phyloP scores from a whole-genome alignment of 2,113 vertebrate species.

The Silurus meridionalis region DNA sequence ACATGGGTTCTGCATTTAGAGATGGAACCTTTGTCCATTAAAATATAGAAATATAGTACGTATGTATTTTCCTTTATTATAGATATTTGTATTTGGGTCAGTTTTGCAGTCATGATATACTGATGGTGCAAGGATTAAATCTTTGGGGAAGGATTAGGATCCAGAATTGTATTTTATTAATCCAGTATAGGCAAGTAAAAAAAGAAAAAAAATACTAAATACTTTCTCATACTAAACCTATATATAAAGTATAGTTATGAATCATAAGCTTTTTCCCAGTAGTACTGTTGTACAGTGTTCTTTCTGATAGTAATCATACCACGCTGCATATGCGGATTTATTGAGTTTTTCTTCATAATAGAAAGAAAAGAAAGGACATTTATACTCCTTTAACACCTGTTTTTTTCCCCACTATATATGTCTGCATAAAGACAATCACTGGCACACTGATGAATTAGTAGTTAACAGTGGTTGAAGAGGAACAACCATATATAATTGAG shows the following conservation, averaged over 20 bases:
- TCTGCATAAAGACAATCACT: not conserved
- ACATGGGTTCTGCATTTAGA: not conserved
- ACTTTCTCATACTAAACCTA: not conserved
- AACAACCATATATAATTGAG: conserved; percentile 37
- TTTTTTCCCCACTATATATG: not conserved
- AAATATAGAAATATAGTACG: not conserved
- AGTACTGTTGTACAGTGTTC: not conserved
- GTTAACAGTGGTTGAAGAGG: not conserved
- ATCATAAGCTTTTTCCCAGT: not conserved
- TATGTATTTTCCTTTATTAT: not conserved
- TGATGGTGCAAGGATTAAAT: not conserved
- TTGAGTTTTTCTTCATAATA: not conserved
- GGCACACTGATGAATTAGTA: not conserved
- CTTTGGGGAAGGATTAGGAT: not conserved
- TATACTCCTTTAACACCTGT: not conserved
- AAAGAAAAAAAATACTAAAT: not conserved
- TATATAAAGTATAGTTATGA: too few species aligned
- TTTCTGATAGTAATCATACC: not conserved
- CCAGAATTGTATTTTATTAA: not conserved
- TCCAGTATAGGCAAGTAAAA: not conserved
- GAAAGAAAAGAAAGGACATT: not conserved
- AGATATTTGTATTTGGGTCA: not conserved
- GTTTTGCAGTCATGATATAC: not conserved
- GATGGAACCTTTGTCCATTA: not conserved
- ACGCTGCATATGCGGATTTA: not conserved